phyloP scores from a whole-genome alignment of 1,140 invertebrate species.

The Campodea augens region DNA sequence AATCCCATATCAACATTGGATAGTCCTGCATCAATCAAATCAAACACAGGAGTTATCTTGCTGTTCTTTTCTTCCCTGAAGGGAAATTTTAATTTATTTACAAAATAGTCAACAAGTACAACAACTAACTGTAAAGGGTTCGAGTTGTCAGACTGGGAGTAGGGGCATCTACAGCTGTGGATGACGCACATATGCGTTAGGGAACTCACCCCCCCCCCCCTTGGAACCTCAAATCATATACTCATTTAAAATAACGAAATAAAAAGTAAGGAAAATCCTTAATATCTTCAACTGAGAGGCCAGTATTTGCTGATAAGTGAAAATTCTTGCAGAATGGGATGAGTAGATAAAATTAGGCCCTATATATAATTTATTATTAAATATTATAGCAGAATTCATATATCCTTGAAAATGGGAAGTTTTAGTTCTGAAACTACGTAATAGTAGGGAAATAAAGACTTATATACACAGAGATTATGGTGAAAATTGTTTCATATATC shows the following conservation, averaged over 20 bases:
- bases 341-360: no score
- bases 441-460: no score
- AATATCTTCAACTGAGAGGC: no score
- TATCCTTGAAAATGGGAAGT: no score
- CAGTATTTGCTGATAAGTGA: no score
- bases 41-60: slow-evolving; percentile 68
- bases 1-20: slow-evolving; percentile 77
- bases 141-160: not conserved
- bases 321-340: no score
- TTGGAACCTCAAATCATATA: not conserved
- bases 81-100: slow-evolving; percentile 12
- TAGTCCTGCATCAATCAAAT: slow-evolving; percentile 67
- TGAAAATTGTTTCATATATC: no score
- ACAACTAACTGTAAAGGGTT: not conserved
- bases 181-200: not conserved
- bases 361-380: no score
- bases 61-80: slow-evolving; percentile 48
- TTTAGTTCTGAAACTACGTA: no score
- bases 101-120: slow-evolving; percentile 1
- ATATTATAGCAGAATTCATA: no score
- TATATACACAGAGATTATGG: no score
- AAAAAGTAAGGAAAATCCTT: no score
- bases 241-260: not conserved
- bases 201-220: not conserved
- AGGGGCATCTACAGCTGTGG: not conserved